Conservation (phyloP, 2,888 invertebrate species). For the Plebejus melissa region DNA sequence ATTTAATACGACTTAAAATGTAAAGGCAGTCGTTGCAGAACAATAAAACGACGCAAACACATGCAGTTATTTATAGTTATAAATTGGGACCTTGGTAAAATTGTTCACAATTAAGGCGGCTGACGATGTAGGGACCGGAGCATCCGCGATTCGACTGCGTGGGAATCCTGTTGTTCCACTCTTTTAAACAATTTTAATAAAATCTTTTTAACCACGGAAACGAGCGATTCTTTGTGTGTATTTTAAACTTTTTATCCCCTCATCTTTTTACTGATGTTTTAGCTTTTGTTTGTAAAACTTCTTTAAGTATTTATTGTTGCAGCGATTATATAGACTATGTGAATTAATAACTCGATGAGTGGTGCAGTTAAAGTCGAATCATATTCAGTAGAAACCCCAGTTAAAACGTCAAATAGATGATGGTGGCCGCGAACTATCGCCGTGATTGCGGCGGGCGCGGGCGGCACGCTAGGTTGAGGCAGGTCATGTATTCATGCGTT, state of each 20-base stretch:
- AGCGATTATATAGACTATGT: not conserved
- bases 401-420: slow-evolving; percentile 9
- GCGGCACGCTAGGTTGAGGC: slow-evolving; percentile 53
- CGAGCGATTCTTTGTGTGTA: slow-evolving; percentile 30
- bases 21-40: slow-evolving; percentile 9
- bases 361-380: not conserved
- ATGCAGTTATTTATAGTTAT: slow-evolving; percentile 26
- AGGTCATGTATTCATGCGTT: slow-evolving; percentile 61
- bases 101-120: slow-evolving; percentile 63
- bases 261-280: slow-evolving; percentile 14
- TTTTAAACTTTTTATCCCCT: slow-evolving; percentile 10
- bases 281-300: slow-evolving; percentile 1
- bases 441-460: slow-evolving; percentile 24
- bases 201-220: slow-evolving; percentile 36
- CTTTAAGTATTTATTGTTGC: not conserved
- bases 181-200: slow-evolving; percentile 48
- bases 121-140: slow-evolving; percentile 69
- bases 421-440: slow-evolving; percentile 20
- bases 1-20: not conserved
- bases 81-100: slow-evolving; percentile 28
- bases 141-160: slow-evolving; percentile 60
- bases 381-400: not conserved
- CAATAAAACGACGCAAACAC: slow-evolving; percentile 7
- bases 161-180: slow-evolving; percentile 60
- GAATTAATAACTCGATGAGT: not conserved